Conservation (phyloP, 2,797 vertebrate genomes). For the Taenioides sp. region DNA sequence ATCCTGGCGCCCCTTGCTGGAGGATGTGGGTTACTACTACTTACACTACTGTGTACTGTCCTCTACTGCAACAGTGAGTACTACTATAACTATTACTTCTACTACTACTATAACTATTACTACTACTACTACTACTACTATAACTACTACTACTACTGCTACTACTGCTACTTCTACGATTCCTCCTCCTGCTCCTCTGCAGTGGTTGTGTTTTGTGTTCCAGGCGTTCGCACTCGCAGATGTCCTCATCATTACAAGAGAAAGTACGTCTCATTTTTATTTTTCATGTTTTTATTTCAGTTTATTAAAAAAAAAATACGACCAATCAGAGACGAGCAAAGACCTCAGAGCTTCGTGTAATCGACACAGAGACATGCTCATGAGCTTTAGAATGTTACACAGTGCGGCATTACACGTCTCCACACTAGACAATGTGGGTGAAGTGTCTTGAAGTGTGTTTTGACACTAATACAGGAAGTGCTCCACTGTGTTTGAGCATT, state of each 20-base stretch:
- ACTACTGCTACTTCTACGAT: no score
- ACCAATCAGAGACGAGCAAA: no score
- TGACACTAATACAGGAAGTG: no score
- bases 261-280: not conserved
- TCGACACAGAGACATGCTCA: no score
- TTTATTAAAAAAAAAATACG: no score
- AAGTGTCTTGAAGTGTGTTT: no score
- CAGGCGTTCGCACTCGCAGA: slow-evolving; percentile 1
- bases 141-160: not conserved
- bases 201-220: not conserved
- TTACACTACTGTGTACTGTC: not conserved
- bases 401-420: no score
- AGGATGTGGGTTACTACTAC: not conserved
- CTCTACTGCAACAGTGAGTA: slow-evolving; percentile 1
- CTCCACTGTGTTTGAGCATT: not conserved
- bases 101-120: not conserved
- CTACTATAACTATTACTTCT: not conserved
- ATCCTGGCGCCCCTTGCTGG: not conserved
- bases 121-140: not conserved
- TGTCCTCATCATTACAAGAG: slow-evolving; percentile 5
- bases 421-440: no score
- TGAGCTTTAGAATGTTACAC: no score
- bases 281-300: not conserved
- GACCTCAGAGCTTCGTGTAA: no score
- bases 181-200: no score